A percentile compares a stretch with the other conserved stretches of the same genome.
phyloP scores from a whole-genome alignment of 2,797 vertebrate species.

The Bufotes viridis region DNA sequence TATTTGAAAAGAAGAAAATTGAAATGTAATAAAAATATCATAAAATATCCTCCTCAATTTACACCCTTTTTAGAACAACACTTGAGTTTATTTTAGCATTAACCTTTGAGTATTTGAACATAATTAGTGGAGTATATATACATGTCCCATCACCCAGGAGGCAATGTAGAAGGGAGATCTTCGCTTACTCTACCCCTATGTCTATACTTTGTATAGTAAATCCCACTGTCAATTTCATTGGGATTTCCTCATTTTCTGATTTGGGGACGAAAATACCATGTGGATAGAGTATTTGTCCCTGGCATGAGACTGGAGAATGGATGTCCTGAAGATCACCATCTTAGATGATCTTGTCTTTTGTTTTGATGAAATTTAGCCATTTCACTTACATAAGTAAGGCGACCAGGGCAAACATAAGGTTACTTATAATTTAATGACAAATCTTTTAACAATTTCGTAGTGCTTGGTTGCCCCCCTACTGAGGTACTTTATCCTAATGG shows the following conservation, averaged over 20 bases:
- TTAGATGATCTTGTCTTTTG: not conserved
- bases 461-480: no score
- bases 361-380: not conserved
- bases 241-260: not conserved
- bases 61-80: not conserved
- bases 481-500: no score
- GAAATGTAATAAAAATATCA: not conserved
- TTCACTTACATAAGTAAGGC: not conserved
- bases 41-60: not conserved
- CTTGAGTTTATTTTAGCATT: not conserved
- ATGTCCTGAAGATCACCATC: not conserved
- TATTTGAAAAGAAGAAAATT: not conserved
- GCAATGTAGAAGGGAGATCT: not conserved
- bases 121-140: not conserved
- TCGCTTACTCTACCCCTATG: not conserved
- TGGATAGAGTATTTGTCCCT: not conserved
- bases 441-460: not conserved
- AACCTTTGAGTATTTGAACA: not conserved
- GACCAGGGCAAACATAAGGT: no score
- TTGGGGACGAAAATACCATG: not conserved
- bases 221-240: not conserved
- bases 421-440: not conserved
- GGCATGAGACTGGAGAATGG: not conserved
- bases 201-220: not conserved
- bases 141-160: not conserved